Evolutionary conservation across 2,888 invertebrate species (phyloP), one percentile per base, ranked within the genome.

Genomic region (Cephus runcator): DNA sequence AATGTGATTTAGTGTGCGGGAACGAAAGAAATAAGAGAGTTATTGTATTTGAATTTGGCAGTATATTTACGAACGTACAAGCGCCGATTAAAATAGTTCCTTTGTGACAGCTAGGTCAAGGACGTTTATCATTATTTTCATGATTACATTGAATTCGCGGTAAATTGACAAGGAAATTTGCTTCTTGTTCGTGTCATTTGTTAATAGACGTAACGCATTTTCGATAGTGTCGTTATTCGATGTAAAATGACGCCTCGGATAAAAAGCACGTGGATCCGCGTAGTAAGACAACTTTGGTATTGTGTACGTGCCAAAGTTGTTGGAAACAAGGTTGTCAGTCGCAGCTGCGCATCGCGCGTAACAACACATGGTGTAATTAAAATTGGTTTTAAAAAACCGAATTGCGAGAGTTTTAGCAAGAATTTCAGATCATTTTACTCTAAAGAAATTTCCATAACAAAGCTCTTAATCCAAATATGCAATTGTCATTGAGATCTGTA

Each of bases 211-310:
- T 56, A 56, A 23, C 56, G 56, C 9, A 23, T 56, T 23, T 23
- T 56, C 23, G 0, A 23, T 9, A 23, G 56, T 56, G 23, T 23
- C 23, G 23, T 6, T 23, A 33, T 30, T 36, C 6, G 11, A 9
- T 15, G 71, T 30, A 71, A 75, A 69, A 69, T 31, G 40, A n/a
- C n/a, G 31, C 2, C 12, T 36, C 69, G 77, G 12, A 75, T 69
- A 69, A 75, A 77, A 77, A 77, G 77, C 77, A 77, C 77, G 77
- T 77, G 77, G 77, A 77, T 77, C 77, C 77, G 77, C 69, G 77
- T 77, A 74, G 69, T 77, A 71, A 77, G 77, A 77, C 77, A 75
- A 77, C 74, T 15, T 40, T 4, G 15, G 15, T 6, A 40, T 40
- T 40, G 40, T 40, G 40, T 40, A 40, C 40, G 40, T 40, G 40